Evolutionary conservation across 2,888 invertebrate species (phyloP), one percentile per base, ranked within the genome.

Genomic region (Himalopsyche anomala): DNA sequence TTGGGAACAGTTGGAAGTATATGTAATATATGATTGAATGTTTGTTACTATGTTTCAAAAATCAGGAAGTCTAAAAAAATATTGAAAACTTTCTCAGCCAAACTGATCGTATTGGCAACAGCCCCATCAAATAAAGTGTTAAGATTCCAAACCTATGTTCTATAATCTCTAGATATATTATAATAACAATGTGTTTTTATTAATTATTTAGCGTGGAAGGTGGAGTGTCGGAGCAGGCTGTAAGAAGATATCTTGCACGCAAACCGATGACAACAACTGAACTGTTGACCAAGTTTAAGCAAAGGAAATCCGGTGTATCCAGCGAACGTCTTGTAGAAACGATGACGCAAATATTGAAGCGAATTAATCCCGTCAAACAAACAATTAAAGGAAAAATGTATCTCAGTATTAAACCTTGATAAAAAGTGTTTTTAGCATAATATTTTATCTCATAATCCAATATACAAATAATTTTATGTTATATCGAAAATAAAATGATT

Each of bases 231-330:
- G 99, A 99, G 91, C 99, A 99, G 90, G 97, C 98, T 0, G 98
- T 99, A 8, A 94, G 99, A 4, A 95, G 99, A 19, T 99, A 99
- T 92, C 93, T 99, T 54, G 96, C 97, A 91, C 95, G 99, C 12
- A 99, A 99, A 90, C 99, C 99, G 0, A 98, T 99, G 97, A 99
- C 99, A 0, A 97, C 99, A 0, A 99, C 98, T 0, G 99, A 99
- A 90, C 93, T 99, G 54, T 92, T 99, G 79, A 98, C 98, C 89
- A 99, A 99, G 93, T 98, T 99, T 93, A 98, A 98, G 91, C 97
- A 97, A 62, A 98, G 98, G 92, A 97, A 98, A 90, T 97, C 97
- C 12, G 98, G 98, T 5, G 94, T 98, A 82, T 96, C 96, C 85
- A 97, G 97, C 89, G 98, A 99, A 89, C 96, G 98, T 86, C 94